Conservation (phyloP, 2,113 vertebrate species). For the Xiphorhynchus elegans region DNA sequence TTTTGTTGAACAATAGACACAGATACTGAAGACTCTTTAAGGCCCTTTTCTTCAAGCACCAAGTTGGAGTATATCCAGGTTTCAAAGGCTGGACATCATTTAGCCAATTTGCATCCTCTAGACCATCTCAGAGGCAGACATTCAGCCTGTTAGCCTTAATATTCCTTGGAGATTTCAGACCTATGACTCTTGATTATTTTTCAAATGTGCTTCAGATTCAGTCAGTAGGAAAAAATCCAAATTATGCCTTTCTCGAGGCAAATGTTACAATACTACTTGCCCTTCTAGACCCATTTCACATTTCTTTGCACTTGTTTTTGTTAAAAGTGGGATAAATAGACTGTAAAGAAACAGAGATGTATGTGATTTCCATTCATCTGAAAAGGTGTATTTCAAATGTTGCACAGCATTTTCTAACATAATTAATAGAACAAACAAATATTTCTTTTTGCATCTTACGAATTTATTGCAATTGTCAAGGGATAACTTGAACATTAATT, state of each 20-base stretch:
- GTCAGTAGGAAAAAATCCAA: background rate
- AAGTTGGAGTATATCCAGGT: background rate
- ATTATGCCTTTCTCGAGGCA: slow-evolving; percentile 12
- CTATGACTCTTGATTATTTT: background rate
- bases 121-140: background rate
- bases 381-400: background rate
- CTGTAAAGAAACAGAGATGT: background rate
- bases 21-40: slow-evolving; percentile 11
- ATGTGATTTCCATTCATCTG: background rate
- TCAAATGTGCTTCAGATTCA: background rate
- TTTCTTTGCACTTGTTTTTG: background rate
- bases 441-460: background rate
- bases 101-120: background rate
- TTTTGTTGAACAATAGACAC: background rate
- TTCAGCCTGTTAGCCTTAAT: background rate
- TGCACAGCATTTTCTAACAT: background rate
- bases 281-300: background rate
- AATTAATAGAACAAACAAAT: background rate
- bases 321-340: background rate
- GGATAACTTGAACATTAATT: background rate
- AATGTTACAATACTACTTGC: background rate
- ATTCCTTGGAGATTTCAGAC: slow-evolving; percentile 4
- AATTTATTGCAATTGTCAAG: background rate
- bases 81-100: slow-evolving; percentile 37
- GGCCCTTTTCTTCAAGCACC: background rate